Evolutionary conservation across 2,797 vertebrate species (phyloP).

Genomic region (Onychomys arenicola): DNA sequence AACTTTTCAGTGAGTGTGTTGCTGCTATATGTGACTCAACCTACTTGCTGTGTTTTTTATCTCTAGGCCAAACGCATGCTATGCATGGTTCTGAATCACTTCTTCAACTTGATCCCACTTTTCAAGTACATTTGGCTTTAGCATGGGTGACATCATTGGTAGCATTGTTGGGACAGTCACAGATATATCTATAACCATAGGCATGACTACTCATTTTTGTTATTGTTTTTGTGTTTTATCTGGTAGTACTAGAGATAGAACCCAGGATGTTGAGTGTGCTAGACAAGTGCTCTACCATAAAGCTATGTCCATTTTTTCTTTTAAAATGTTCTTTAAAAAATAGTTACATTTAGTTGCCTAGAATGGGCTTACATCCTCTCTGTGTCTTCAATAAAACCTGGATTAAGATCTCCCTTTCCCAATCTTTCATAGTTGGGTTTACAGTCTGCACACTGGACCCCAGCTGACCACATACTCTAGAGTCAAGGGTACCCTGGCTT

Average conservation of each 20-base stretch:
- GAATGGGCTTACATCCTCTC: background rate
- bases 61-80: background rate
- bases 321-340: background rate
- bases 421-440: background rate
- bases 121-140: background rate
- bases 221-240: background rate
- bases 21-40: background rate
- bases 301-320: background rate
- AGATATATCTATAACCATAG: too few relatives aligned
- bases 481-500: background rate
- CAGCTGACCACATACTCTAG: background rate
- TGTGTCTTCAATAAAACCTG: background rate
- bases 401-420: background rate
- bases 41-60: background rate
- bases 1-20: background rate
- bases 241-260: background rate
- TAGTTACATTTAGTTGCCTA: background rate
- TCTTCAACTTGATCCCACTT: background rate
- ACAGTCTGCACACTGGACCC: background rate
- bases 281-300: background rate
- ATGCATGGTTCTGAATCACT: accelerated
- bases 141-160: background rate
- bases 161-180: background rate
- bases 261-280: background rate
- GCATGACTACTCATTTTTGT: background rate